Conservation (phyloP, 2,888 invertebrate species). For the Coelopa pilipes region DNA sequence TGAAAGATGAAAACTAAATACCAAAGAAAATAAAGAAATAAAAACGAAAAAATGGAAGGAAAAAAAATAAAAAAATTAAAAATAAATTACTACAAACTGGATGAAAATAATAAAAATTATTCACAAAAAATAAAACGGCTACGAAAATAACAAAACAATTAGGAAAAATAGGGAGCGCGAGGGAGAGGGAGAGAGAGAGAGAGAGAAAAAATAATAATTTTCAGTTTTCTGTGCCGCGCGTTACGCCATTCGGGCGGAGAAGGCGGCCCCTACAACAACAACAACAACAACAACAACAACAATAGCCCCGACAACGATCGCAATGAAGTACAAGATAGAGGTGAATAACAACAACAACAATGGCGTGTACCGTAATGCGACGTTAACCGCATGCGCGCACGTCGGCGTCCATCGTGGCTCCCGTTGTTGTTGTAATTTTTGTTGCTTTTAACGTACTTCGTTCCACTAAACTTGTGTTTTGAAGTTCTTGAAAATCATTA, state of each 20-base stretch:
- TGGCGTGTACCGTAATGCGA: slow-evolving; percentile 6
- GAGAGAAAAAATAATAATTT: too few relatives aligned
- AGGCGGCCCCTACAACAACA: not conserved
- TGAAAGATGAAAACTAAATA: not conserved
- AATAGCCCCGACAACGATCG: too few relatives aligned
- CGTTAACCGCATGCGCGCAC: slow-evolving; percentile 15
- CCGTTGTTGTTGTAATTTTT: too few relatives aligned
- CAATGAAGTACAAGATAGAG: not conserved
- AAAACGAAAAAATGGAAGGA: not conserved
- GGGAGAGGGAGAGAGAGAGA: too few relatives aligned
- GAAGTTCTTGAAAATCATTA: too few relatives aligned
- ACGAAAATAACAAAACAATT: slow-evolving; percentile 18
- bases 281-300: too few relatives aligned
- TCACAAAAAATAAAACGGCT: slow-evolving; percentile 21
- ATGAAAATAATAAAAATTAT: slow-evolving; percentile 17
- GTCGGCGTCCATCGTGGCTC: not conserved
- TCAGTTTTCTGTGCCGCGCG: too few relatives aligned
- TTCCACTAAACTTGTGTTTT: too few relatives aligned
- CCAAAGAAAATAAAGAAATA: not conserved
- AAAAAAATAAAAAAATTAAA: not conserved
- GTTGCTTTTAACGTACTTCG: too few relatives aligned
- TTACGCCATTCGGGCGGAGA: not conserved
- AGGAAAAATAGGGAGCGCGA: not conserved
- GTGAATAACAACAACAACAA: slow-evolving; percentile 5
- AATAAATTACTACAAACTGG: not conserved